Conservation (phyloP, 1,140 invertebrate genomes). For the Carposina sasakii region DNA sequence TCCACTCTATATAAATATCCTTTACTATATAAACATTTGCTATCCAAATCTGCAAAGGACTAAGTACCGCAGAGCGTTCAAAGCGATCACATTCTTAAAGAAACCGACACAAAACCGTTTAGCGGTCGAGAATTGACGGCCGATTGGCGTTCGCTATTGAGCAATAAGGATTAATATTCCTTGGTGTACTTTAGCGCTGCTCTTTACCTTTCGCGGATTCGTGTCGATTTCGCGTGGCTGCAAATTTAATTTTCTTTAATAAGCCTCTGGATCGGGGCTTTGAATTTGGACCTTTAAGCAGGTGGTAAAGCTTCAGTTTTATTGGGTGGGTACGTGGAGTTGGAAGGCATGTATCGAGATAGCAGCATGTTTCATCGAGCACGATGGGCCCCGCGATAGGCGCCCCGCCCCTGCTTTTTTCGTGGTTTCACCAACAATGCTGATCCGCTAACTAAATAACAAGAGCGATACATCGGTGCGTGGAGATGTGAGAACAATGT, state of each 20-base stretch:
- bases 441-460: slow-evolving; percentile 71
- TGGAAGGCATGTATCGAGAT: slow-evolving; percentile 63
- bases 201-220: slow-evolving; percentile 54
- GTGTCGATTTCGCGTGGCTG: slow-evolving; percentile 64
- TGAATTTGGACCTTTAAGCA: slow-evolving; percentile 30
- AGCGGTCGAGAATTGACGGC: background rate
- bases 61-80: background rate
- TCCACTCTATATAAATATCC: slow-evolving; percentile 62
- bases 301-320: background rate
- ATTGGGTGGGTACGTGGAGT: background rate
- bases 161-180: slow-evolving; percentile 45
- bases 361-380: slow-evolving; percentile 61
- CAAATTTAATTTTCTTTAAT: slow-evolving; percentile 72
- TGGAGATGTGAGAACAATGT: slow-evolving; percentile 47
- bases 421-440: slow-evolving; percentile 67
- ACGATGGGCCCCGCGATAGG: slow-evolving; percentile 54
- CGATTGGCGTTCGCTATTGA: slow-evolving; percentile 1
- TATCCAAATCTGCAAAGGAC: slow-evolving; percentile 22
- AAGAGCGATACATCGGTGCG: slow-evolving; percentile 57
- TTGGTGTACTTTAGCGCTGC: slow-evolving; percentile 19
- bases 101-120: background rate
- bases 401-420: slow-evolving; percentile 70
- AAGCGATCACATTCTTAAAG: background rate
- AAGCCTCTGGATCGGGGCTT: slow-evolving; percentile 29
- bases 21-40: slow-evolving; percentile 59